Percentiles rank a stretch among this genome's conserved stretches.
Evolutionary conservation across 2,888 invertebrate genomes (phyloP).

Genomic region (Kuschelorhynchus macadamiae): DNA sequence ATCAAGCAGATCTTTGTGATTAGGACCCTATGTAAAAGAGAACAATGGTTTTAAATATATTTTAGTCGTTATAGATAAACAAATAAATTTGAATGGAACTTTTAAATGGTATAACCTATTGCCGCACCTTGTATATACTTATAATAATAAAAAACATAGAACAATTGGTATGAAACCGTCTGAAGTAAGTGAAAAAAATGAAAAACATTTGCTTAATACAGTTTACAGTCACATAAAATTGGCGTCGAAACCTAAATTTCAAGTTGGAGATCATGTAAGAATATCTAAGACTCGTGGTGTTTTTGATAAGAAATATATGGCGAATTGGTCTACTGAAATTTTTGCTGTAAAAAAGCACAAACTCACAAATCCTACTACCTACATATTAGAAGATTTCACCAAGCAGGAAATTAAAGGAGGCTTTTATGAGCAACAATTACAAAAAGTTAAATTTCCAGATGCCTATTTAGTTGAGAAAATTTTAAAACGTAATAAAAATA

Average conservation of each 20-base stretch:
- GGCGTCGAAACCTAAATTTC: neutral
- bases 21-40: constrained; percentile 3
- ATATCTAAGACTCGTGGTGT: neutral
- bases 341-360: neutral
- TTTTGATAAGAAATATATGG: neutral
- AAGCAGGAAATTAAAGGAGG: constrained; percentile 5
- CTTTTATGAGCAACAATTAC: constrained; percentile 24
- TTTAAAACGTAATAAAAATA: constrained; percentile 4
- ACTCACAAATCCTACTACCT: constrained; percentile 25
- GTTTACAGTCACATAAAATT: neutral
- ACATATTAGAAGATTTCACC: constrained; percentile 10
- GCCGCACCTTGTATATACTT: neutral
- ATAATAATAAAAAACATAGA: neutral
- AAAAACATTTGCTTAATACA: neutral
- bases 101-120: neutral
- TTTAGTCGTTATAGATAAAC: constrained; percentile 3
- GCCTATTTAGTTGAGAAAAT: constrained; percentile 17
- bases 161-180: neutral
- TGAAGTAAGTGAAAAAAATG: neutral
- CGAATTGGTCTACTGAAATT: constrained; percentile 4
- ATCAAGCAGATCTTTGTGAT: constrained; percentile 3
- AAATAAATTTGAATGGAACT: neutral
- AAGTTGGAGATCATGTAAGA: neutral
- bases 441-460: constrained; percentile 19
- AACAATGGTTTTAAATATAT: constrained; percentile 11